Evolutionary conservation across 2,888 invertebrate species (phyloP).

Genomic region (Bedellia somnulentella): DNA sequence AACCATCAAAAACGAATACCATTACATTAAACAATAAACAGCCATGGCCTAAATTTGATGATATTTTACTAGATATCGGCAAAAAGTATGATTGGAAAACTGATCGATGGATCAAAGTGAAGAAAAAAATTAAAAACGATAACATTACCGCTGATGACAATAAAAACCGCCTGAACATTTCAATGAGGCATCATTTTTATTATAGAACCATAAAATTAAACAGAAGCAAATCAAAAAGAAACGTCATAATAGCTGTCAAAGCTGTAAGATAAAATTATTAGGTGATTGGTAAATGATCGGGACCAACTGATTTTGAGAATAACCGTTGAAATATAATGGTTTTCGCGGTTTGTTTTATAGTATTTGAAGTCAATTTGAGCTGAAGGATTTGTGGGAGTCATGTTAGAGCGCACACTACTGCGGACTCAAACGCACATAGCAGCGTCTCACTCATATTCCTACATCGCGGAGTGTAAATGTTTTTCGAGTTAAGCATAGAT

Average conservation of each 20-base stretch:
- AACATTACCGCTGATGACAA: slow-evolving; percentile 7
- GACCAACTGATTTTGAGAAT: no score
- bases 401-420: no score
- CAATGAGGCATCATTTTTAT: slow-evolving; percentile 41
- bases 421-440: no score
- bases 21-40: no score
- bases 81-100: slow-evolving; percentile 51
- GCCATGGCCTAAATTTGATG: slow-evolving; percentile 53
- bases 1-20: no score
- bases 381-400: no score
- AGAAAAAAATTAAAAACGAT: slow-evolving; percentile 22
- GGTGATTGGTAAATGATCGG: slow-evolving; percentile 25
- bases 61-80: slow-evolving; percentile 37
- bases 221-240: slow-evolving; percentile 42
- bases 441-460: no score
- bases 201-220: slow-evolving; percentile 45
- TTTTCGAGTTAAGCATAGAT: no score
- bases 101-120: slow-evolving; percentile 50
- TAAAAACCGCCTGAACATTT: slow-evolving; percentile 18
- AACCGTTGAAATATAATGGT: no score
- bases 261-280: slow-evolving; percentile 36
- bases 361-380: no score
- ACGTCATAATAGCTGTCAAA: slow-evolving; percentile 45
- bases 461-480: no score
- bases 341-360: no score